Base-by-base conservation (phyloP, 2,888 invertebrate genomes). In the Xylocampa areola region DNA sequence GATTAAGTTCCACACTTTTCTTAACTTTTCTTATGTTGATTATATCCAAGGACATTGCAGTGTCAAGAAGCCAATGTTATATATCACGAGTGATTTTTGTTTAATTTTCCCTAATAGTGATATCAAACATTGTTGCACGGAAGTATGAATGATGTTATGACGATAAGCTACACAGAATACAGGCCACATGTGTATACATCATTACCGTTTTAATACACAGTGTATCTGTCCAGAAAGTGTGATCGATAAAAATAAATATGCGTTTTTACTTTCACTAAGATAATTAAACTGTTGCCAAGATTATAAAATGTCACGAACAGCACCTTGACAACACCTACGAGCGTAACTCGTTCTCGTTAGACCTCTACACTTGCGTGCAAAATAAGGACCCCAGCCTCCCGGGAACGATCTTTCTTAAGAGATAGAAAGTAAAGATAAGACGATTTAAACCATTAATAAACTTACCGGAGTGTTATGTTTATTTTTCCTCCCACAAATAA, bases 391-490 rank as follows among this genome's bases (percentile, higher is more conserved):
- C 45, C 54, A 59, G 62, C 68, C 76, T 79, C 77, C 68, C 66
- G 58, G 43, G 66, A 64, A 57, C 66, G 64, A 67, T 73, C 53
- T 33, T 51, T 66, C 64, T 61, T 52, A 54, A 40, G 44, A 60
- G 51, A 66, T 55, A 68, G 61, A 75, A 77, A 78, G 73, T 68
- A 71, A 76, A 77, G 75, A 75, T 69, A 72, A 55, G 35, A 73
- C n/a, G 37, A 66, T 67, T 76, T 66, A 65, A 67, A 79, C 76
- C 75, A 76, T 76, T 73, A 76, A 80, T 85, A 85, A 87, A 91
- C 93, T 92, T 85, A 93, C 93, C 87, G 88, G 82, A 88, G 85
- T 84, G 85, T 77, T 88, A 87, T 91, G 88, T 92, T 90, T 92
- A 87, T 90, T 87, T 90, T 89, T 87, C 85, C 82, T 80, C 82